Evolutionary conservation across 2,797 vertebrate genomes (phyloP).

Genomic region (Champsocephalus gunnari): DNA sequence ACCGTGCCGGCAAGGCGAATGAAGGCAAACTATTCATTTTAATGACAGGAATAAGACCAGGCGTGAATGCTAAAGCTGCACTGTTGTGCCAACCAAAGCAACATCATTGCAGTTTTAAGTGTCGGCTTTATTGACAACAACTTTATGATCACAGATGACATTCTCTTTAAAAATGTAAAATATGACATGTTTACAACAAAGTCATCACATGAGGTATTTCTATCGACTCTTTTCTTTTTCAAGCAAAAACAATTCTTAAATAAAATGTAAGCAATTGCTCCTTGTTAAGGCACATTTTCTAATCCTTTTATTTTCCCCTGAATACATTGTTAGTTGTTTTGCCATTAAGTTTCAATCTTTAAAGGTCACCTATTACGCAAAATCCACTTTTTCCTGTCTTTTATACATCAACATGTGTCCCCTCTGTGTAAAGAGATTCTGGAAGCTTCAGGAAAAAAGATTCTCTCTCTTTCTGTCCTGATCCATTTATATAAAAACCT

Average conservation of each 20-base stretch:
- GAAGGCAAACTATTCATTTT: conserved; percentile 43
- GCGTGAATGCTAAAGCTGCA: conserved; percentile 18
- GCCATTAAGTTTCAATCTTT: neutral
- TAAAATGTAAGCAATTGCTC: neutral
- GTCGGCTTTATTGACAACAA: neutral
- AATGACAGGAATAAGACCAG: conserved; percentile 19
- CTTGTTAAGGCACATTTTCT: neutral
- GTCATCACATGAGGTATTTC: neutral
- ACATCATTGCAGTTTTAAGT: conserved; percentile 6
- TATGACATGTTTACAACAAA: conserved; percentile 4
- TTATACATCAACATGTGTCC: too few relatives aligned
- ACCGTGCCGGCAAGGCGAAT: conserved; percentile 17
- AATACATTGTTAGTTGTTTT: neutral
- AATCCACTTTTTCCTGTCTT: too few relatives aligned
- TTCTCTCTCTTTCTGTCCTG: too few relatives aligned
- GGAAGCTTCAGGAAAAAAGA: too few relatives aligned
- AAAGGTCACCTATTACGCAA: neutral
- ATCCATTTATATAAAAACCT: too few relatives aligned
- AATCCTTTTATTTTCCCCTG: neutral
- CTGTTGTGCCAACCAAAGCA: conserved; percentile 11
- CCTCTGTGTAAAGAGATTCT: too few relatives aligned
- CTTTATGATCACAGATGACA: conserved; percentile 17
- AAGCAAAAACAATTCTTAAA: too few relatives aligned
- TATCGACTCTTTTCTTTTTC: neutral
- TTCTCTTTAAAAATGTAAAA: neutral